Evolutionary conservation across 2,797 vertebrate genomes (phyloP).

Genomic region (Trichosurus vulpecula): DNA sequence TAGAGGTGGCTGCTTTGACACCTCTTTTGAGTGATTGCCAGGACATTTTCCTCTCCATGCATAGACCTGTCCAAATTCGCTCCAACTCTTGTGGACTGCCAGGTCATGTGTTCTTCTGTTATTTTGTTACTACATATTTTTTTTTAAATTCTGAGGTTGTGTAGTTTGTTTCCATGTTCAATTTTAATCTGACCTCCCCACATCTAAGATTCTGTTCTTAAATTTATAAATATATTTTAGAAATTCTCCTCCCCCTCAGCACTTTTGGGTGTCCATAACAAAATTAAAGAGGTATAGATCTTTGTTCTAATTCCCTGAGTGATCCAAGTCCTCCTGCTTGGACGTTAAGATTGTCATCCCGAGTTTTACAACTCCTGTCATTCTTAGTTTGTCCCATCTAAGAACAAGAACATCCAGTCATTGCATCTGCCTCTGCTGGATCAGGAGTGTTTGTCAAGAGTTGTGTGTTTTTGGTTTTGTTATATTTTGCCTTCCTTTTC

Average conservation of each 20-base stretch:
- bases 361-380: not conserved
- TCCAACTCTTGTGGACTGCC: not conserved
- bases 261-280: not conserved
- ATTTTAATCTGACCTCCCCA: not conserved
- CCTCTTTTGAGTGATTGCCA: not conserved
- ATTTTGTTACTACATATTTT: not conserved
- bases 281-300: not conserved
- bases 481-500: not conserved
- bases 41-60: not conserved
- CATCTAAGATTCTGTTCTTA: not conserved
- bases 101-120: not conserved
- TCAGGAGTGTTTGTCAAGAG: not conserved
- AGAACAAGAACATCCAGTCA: not conserved
- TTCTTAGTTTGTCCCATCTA: slow-evolving; percentile 6
- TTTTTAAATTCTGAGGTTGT: not conserved
- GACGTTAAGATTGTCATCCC: not conserved
- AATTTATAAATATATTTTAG: not conserved
- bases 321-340: not conserved
- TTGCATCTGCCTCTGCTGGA: not conserved
- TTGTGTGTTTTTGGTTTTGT: not conserved
- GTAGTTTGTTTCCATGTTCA: not conserved
- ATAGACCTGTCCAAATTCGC: not conserved
- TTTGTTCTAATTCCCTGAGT: not conserved
- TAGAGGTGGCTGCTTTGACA: not conserved
- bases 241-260: not conserved